These are phyloP conservation scores for Aleiodes leptofemur DNA, from an alignment of 2,888 invertebrate genomes.

Conservation along the genomic window DNA sequence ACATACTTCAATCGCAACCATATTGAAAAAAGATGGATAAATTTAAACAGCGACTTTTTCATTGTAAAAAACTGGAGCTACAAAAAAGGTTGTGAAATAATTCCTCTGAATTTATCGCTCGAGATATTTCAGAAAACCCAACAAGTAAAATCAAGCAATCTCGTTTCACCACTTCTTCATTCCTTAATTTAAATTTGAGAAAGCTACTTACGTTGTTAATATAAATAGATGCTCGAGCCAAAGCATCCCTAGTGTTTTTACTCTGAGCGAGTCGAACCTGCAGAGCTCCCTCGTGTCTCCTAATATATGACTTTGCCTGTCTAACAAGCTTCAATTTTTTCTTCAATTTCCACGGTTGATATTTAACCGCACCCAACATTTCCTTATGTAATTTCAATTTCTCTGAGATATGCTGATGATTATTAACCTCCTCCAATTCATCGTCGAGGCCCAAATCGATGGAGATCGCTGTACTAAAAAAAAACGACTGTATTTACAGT, in stretches of 20 bases:
- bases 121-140: too few relatives aligned
- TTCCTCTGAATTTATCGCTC: too few relatives aligned
- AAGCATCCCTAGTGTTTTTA: slow-evolving; percentile 88
- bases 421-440: slow-evolving; percentile 85
- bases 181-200: too few relatives aligned
- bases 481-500: background rate
- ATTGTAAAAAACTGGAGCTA: background rate
- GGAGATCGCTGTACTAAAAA: slow-evolving; percentile 83
- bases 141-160: too few relatives aligned
- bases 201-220: slow-evolving; percentile 82
- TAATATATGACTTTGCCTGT: slow-evolving; percentile 91
- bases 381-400: slow-evolving; percentile 94
- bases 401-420: slow-evolving; percentile 92
- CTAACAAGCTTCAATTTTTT: slow-evolving; percentile 88
- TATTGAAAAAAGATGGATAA: too few relatives aligned
- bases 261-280: slow-evolving; percentile 94
- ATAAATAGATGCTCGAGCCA: slow-evolving; percentile 89
- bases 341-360: slow-evolving; percentile 89
- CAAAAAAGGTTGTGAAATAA: too few relatives aligned
- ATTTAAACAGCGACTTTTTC: background rate
- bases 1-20: too few relatives aligned
- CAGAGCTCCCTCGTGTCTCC: slow-evolving; percentile 91
- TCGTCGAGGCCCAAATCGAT: slow-evolving; percentile 83
- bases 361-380: slow-evolving; percentile 89
- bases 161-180: too few relatives aligned